These are phyloP conservation scores for Tapirus indicus DNA, from an alignment of 2,797 vertebrate species.

Conservation along the genomic window DNA sequence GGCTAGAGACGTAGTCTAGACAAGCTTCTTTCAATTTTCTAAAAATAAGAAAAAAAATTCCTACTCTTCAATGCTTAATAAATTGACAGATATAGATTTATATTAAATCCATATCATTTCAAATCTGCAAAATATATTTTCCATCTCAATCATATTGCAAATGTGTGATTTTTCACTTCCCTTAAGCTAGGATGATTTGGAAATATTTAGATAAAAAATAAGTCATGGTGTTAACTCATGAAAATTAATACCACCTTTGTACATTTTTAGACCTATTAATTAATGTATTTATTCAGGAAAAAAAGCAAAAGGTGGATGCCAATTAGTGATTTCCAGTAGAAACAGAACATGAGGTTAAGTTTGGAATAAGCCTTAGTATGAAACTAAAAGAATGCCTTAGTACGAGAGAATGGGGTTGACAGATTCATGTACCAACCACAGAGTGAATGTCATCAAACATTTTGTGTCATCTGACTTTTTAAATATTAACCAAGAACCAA, in stretches of 20 bases:
- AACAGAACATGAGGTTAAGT: neutral
- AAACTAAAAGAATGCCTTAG: neutral
- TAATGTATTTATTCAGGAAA: constrained; percentile 51
- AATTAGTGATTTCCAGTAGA: neutral
- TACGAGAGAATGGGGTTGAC: neutral
- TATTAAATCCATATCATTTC: constrained; percentile 40
- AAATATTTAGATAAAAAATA: constrained; percentile 54
- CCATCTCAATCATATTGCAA: neutral
- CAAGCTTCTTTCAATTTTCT: constrained; percentile 44
- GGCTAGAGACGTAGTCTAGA: neutral
- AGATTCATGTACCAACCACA: neutral
- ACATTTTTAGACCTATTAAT: constrained; percentile 35
- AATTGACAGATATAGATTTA: constrained; percentile 38
- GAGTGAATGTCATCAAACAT: neutral
- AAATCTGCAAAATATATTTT: constrained; percentile 45
- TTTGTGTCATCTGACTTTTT: constrained; percentile 40
- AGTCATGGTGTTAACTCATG: neutral
- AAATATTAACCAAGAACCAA: constrained; percentile 42
- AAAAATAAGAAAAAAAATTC: neutral
- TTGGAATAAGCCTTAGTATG: neutral
- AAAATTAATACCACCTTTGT: constrained; percentile 60
- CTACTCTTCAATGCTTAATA: constrained; percentile 2
- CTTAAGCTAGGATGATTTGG: neutral
- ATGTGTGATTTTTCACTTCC: neutral
- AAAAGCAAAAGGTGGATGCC: neutral